Conservation (phyloP, 2,113 vertebrate genomes). For the Pangasianodon hypophthalmus region DNA sequence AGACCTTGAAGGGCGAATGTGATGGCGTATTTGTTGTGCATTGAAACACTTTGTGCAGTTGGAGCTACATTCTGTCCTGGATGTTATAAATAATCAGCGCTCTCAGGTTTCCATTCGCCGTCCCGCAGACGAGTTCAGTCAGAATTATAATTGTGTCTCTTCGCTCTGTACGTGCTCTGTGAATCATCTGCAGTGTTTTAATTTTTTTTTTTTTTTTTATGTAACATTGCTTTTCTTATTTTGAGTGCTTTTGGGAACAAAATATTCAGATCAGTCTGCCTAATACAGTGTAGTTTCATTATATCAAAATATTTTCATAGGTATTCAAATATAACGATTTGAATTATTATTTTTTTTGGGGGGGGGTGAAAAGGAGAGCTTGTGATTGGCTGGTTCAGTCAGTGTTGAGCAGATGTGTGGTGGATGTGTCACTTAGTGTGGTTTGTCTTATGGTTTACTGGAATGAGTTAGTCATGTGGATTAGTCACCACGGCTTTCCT, state of each 20-base stretch:
- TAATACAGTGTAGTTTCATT: background rate
- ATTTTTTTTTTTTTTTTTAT: background rate
- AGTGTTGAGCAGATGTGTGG: background rate
- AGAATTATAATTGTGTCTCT: background rate
- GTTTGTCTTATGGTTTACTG: conserved; percentile 19
- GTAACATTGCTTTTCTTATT: background rate
- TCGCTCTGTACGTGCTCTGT: background rate
- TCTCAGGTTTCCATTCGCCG: background rate
- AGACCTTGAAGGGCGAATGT: background rate
- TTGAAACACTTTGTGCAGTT: background rate
- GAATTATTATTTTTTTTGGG: background rate
- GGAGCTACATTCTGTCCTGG: background rate
- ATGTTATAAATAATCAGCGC: conserved; percentile 13
- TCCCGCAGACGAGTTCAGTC: background rate
- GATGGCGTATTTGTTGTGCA: background rate
- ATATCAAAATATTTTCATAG: background rate
- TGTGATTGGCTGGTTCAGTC: background rate
- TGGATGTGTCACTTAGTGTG: background rate
- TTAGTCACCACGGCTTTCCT: conserved; percentile 24
- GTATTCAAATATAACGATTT: background rate
- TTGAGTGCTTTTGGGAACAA: too few relatives aligned
- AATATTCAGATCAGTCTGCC: background rate
- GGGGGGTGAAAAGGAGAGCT: background rate
- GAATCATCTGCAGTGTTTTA: background rate
- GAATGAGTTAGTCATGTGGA: conserved; percentile 44